phyloP scores from a whole-genome alignment of 2,113 vertebrate genomes.

The Macroglossus sobrinus region DNA sequence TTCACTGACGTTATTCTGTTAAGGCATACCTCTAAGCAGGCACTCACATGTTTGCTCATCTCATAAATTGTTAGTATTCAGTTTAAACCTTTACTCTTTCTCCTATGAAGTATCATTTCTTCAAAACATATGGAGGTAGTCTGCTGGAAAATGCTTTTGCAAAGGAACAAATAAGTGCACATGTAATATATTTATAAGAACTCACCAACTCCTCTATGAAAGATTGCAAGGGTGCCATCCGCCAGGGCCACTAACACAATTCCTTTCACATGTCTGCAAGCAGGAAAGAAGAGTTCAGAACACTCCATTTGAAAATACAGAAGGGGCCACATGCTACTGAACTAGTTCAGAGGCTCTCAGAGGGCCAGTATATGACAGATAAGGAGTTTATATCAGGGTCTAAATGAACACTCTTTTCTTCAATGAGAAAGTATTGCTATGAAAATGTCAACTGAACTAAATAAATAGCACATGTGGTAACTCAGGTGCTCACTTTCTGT shows the following conservation, averaged over 20 bases:
- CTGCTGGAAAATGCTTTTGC: slow-evolving; percentile 9
- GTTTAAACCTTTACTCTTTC: slow-evolving; percentile 5
- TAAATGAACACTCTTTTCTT: background rate
- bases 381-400: background rate
- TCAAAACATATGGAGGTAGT: background rate
- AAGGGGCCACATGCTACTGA: background rate
- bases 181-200: background rate
- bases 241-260: slow-evolving; percentile 96
- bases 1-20: background rate
- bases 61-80: background rate
- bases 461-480: background rate
- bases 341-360: background rate
- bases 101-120: slow-evolving; percentile 20
- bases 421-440: background rate
- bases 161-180: background rate
- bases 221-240: slow-evolving; percentile 96
- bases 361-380: background rate
- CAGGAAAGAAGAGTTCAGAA: slow-evolving; percentile 42
- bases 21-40: background rate
- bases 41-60: background rate
- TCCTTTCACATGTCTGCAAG: slow-evolving; percentile 94
- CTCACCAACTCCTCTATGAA: slow-evolving; percentile 94
- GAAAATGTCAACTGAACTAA: background rate
- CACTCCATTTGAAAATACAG: background rate
- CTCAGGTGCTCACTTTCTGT: background rate